These are phyloP conservation scores for Galaxea fascicularis DNA, from an alignment of 92 coral and sea anemone genomes.

Conservation along the genomic window DNA sequence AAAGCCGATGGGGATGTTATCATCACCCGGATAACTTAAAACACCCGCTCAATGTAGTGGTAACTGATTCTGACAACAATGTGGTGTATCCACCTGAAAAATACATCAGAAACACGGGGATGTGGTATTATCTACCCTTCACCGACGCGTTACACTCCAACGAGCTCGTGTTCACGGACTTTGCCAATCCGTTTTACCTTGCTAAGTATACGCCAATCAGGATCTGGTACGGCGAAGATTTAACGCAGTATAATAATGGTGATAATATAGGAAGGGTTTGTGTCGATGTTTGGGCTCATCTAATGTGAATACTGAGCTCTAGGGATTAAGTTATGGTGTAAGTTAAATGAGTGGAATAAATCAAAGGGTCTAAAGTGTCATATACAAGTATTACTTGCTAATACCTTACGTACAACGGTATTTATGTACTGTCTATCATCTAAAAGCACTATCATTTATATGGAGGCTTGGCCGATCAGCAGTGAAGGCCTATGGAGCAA, in stretches of 20 bases:
- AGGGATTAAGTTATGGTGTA: too few relatives aligned
- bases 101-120: constrained; percentile 33
- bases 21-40: constrained; percentile 23
- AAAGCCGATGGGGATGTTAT: constrained; percentile 76
- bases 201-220: constrained; percentile 35
- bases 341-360: too few relatives aligned
- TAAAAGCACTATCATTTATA: too few relatives aligned
- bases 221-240: constrained; percentile 80
- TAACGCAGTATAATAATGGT: constrained; percentile 41
- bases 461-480: too few relatives aligned
- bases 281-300: constrained; percentile 75
- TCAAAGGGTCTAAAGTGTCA: too few relatives aligned
- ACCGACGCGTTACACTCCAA: constrained; percentile 65
- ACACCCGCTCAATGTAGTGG: constrained; percentile 53
- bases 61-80: constrained; percentile 54
- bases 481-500: too few relatives aligned
- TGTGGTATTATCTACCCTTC: constrained; percentile 80
- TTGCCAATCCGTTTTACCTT: constrained; percentile 76
- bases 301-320: constrained; percentile 20
- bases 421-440: too few relatives aligned
- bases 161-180: constrained; percentile 80
- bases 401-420: too few relatives aligned
- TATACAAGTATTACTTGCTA: too few relatives aligned
- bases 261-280: constrained; percentile 77
- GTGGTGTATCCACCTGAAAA: constrained; percentile 46